A percentile compares a stretch with the other conserved stretches of the same genome.
These are phyloP conservation scores for Mylabris phalerata DNA, from an alignment of 1,140 invertebrate genomes.

Conservation along the genomic window DNA sequence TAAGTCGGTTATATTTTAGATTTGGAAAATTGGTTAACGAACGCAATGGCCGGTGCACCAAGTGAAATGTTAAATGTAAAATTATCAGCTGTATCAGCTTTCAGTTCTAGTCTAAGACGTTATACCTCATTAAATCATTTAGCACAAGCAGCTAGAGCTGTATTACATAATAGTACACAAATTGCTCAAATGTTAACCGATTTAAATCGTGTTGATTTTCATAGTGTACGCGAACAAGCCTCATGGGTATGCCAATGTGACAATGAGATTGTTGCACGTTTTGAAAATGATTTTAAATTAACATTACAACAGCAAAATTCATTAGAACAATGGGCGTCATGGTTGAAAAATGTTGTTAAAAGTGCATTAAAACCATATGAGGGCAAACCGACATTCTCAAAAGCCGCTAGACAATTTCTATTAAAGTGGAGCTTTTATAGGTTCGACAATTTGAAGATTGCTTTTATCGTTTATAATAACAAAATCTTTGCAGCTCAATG, in stretches of 20 bases:
- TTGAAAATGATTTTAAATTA: slow-evolving; percentile 91
- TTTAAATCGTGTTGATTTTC: slow-evolving; percentile 94
- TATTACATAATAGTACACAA: slow-evolving; percentile 91
- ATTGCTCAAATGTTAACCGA: slow-evolving; percentile 96
- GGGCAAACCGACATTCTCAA: slow-evolving; percentile 77
- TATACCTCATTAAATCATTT: slow-evolving; percentile 99
- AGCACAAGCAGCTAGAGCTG: slow-evolving; percentile 91
- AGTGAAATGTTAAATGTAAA: slow-evolving; percentile 78
- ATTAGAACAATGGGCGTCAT: slow-evolving; percentile 94
- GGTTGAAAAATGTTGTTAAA: slow-evolving; percentile 90
- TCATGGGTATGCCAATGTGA: slow-evolving; percentile 98
- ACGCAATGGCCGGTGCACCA: slow-evolving; percentile 81
- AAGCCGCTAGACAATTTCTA: slow-evolving; percentile 87
- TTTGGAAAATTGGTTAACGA: slow-evolving; percentile 79
- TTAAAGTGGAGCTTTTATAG: slow-evolving; percentile 99
- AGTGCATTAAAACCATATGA: slow-evolving; percentile 83
- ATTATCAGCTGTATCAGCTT: slow-evolving; percentile 78
- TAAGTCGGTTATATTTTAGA: slow-evolving; percentile 40
- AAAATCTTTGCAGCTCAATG: slow-evolving; percentile 69
- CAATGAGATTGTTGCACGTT: slow-evolving; percentile 71
- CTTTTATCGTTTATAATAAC: neutral
- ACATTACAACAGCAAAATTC: slow-evolving; percentile 89
- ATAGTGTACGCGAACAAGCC: slow-evolving; percentile 89
- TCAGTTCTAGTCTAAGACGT: slow-evolving; percentile 88
- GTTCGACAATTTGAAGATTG: slow-evolving; percentile 40